These are phyloP conservation scores for Corbicula japonica DNA, from an alignment of 2,888 invertebrate species.

Conservation along the genomic window DNA sequence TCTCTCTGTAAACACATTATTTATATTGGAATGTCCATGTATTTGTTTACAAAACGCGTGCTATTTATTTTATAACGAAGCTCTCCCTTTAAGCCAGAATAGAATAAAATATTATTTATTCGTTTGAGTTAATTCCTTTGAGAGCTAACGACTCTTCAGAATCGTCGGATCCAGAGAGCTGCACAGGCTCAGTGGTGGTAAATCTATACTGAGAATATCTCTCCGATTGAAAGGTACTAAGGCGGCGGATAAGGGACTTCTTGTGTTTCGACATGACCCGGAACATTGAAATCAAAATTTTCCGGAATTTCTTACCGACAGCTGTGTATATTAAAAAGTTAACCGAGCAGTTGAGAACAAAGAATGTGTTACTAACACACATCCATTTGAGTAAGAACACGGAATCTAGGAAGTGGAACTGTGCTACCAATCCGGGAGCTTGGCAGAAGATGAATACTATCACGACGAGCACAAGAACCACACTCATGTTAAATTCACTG, in stretches of 20 bases:
- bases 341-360: slow-evolving; percentile 83
- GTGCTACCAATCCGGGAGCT: slow-evolving; percentile 82
- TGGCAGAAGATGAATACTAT: slow-evolving; percentile 85
- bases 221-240: no score
- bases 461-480: slow-evolving; percentile 83
- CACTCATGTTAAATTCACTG: slow-evolving; percentile 82
- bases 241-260: no score
- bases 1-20: no score
- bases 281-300: slow-evolving; percentile 77
- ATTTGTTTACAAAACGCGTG: no score
- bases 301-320: slow-evolving; percentile 82
- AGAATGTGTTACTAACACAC: slow-evolving; percentile 81
- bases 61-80: no score
- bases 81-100: no score
- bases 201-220: slow-evolving; percentile 53
- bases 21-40: no score
- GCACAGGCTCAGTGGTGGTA: slow-evolving; percentile 24
- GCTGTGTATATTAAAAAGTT: slow-evolving; percentile 85
- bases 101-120: slow-evolving; percentile 2
- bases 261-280: slow-evolving; percentile 62
- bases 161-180: slow-evolving; percentile 41
- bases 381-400: slow-evolving; percentile 77
- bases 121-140: slow-evolving; percentile 14
- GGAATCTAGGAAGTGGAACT: slow-evolving; percentile 77
- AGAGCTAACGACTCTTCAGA: slow-evolving; percentile 50